phyloP scores from a whole-genome alignment of 2,888 invertebrate species.

The Penaeus monodon region DNA sequence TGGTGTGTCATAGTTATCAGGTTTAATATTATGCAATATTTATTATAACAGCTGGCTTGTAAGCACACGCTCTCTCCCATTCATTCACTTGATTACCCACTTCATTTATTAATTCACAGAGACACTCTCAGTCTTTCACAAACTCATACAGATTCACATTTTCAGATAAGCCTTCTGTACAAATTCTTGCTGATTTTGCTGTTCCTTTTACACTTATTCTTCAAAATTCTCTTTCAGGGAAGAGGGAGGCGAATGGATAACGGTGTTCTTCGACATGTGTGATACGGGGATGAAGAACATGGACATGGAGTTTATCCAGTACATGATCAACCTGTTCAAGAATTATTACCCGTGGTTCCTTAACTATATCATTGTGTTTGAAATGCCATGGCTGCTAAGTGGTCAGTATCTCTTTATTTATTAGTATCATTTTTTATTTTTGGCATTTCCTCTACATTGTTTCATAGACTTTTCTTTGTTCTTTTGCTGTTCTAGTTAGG shows the following conservation, averaged over 20 bases:
- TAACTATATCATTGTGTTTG: conserved; percentile 90
- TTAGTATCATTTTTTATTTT: background rate
- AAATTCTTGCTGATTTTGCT: too few relatives aligned
- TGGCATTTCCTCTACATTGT: background rate
- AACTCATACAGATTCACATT: too few relatives aligned
- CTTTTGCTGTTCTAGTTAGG: background rate
- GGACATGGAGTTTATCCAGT: conserved; percentile 92
- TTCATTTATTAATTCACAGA: too few relatives aligned
- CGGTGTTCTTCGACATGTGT: conserved; percentile 91
- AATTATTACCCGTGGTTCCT: conserved; percentile 88
- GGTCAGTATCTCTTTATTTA: conserved; percentile 72
- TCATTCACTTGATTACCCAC: too few relatives aligned
- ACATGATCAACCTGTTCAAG: conserved; percentile 87
- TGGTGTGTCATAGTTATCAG: too few relatives aligned
- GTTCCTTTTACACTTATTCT: background rate
- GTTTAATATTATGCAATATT: too few relatives aligned
- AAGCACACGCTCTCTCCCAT: too few relatives aligned
- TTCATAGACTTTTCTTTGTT: background rate
- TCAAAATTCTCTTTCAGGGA: conserved; percentile 73
- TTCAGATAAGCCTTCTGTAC: too few relatives aligned
- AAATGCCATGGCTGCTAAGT: conserved; percentile 94
- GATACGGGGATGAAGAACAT: conserved; percentile 87
- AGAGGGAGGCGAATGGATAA: conserved; percentile 82
- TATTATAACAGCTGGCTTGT: too few relatives aligned
- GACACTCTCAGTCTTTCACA: too few relatives aligned